Base-by-base conservation (phyloP, 1,140 invertebrate genomes). In the Hyles euphorbiae region DNA sequence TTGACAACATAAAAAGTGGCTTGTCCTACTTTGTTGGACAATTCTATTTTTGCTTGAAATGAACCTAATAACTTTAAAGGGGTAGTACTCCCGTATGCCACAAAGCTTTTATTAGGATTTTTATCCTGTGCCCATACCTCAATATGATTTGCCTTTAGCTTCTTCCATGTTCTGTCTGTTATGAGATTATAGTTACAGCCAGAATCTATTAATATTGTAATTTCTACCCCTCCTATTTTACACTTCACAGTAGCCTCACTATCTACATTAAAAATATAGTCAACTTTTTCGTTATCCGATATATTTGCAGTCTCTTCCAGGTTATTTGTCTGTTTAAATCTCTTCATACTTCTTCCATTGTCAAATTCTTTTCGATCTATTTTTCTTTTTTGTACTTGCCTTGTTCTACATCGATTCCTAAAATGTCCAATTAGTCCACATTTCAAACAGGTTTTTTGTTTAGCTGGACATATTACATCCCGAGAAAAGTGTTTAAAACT, bases 101-200 rank as follows among this genome's bases (percentile, higher is more conserved):
- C 32, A 10, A 69, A 62, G 2, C 10, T 66, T 45, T 67, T 67
- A 2, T 64, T 36, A 5, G 73, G 50, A 7, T 62, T 44, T 33
- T 51, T 55, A 6, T 49, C 33, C 60, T 61, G 65, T 10, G 63
- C 63, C 9, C 3, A 52, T 4, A 57, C 36, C 9, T 5, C 45
- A n/a, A 61, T 58, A 8, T 48, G 43, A 11, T 57, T 49, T 10
- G 52, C 40, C 48, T 70, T 73, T 9, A 69, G 33, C 3, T 3
- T 12, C 33, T 53, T 32, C 70, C 68, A 72, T 7, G 68, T 69
- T 47, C 61, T 53, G 0, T 63, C 58, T 7, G 65, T 65, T 9
- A 74, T 67, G 1, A 74, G 32, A 56, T 74, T 74, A 0, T 51
- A 11, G 33, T 64, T 67, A 32, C 64, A 69, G 0, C 72, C 72